Evolutionary conservation across 2,113 vertebrate species (phyloP), one percentile per base, ranked within the genome.

Genomic region (Scolopax mira): DNA sequence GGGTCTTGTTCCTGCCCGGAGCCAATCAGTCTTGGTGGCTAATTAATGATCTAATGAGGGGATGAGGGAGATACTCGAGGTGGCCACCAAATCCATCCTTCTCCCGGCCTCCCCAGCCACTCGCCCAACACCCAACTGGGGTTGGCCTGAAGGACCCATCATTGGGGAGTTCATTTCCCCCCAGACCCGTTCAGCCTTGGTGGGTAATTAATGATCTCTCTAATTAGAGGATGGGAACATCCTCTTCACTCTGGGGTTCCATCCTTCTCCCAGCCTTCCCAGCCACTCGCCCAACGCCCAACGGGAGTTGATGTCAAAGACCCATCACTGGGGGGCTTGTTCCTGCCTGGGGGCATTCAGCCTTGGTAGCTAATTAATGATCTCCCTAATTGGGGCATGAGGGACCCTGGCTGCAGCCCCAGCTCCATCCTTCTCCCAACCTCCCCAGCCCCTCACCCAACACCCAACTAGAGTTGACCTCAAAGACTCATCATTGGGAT

Each of bases 401-500:
- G 49, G 49, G 49, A 51, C 30, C 23, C n/a, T 19, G 58, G 44
- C n/a, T 7, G 7, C 2, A 7, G 60, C 24, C 41, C 41, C 41
- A 41, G n/a, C n/a, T 52, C 51, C 51, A 12, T 14, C 42, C 55
- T 27, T 9, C n/a, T 18, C 72, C 72, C 42, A 3, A 9, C 41
- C 54, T 48, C 42, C 72, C 31, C 69, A 39, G 35, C 11, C 19
- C 2, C 49, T 54, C 22, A 3, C 58, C 58, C 48, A 18, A 28
- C 61, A 3, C 24, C 77, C 61, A 54, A 7, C 37, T 1, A 2
- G 77, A 2, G 77, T 18, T 35, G 49, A 7, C 18, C 30, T 27
- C 27, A 31, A 22, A n/a, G 60, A 12, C 60, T 23, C 12, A 3
- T 2, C 0, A 1, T 4, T 52, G 75, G 41, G 4, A 44, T 42